phyloP scores from a whole-genome alignment of 2,888 invertebrate genomes.

The Lasioglossum marginatum region DNA sequence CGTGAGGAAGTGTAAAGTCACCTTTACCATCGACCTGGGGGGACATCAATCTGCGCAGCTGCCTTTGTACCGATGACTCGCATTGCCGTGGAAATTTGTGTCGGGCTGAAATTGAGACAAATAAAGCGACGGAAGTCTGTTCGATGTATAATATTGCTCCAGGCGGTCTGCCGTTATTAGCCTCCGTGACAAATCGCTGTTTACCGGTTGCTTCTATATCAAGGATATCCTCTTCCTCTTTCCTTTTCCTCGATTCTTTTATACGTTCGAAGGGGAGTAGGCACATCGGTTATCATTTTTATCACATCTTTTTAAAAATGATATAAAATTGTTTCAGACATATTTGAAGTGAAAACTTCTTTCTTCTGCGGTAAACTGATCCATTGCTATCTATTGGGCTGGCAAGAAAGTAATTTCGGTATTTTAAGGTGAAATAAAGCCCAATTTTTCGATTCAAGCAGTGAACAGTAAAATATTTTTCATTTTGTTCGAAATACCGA shows the following conservation, averaged over 20 bases:
- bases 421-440: too few species aligned
- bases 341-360: slow-evolving; percentile 2
- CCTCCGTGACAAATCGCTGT: slow-evolving; percentile 70
- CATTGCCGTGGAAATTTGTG: slow-evolving; percentile 11
- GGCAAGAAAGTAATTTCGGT: too few species aligned
- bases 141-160: slow-evolving; percentile 57
- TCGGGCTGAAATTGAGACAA: slow-evolving; percentile 36
- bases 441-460: too few species aligned
- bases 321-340: slow-evolving; percentile 19
- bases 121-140: slow-evolving; percentile 44
- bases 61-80: slow-evolving; percentile 34
- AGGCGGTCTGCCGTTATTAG: slow-evolving; percentile 63
- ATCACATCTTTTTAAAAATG: slow-evolving; percentile 32
- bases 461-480: too few species aligned
- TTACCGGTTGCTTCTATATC: slow-evolving; percentile 56
- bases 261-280: neutral
- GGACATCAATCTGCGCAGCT: slow-evolving; percentile 23
- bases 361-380: neutral
- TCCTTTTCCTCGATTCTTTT: neutral
- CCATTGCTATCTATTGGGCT: neutral
- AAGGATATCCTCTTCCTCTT: slow-evolving; percentile 29
- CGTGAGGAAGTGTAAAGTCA: neutral
- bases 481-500: too few species aligned
- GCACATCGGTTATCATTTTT: slow-evolving; percentile 55
- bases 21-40: neutral